Percentiles rank a stretch among this genome's conserved stretches.
These are phyloP conservation scores for Podarcis raffonei DNA, from an alignment of 2,113 vertebrate genomes.

Conservation along the genomic window DNA sequence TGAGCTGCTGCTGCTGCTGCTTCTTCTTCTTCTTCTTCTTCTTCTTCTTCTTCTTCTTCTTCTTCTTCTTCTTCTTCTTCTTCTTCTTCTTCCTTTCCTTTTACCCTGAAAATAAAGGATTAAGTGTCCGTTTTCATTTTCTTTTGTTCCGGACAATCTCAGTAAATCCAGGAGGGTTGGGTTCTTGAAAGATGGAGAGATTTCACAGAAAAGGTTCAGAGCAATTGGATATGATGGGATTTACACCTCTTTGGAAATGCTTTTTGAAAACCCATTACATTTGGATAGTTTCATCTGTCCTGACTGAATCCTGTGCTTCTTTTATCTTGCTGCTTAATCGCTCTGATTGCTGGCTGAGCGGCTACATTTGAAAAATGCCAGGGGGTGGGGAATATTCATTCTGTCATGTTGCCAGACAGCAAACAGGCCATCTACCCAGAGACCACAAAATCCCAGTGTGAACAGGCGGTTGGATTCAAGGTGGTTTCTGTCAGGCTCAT, in stretches of 20 bases:
- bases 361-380: background rate
- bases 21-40: too few relatives aligned
- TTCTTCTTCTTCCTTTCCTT: too few relatives aligned
- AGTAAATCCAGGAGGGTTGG: slow-evolving; percentile 1
- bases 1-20: background rate
- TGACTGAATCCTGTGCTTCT: slow-evolving; percentile 9
- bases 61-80: too few relatives aligned
- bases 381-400: background rate
- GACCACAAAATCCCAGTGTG: background rate
- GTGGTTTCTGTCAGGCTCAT: background rate
- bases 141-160: slow-evolving; percentile 33
- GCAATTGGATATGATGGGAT: slow-evolving; percentile 37
- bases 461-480: background rate
- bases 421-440: background rate
- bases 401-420: slow-evolving; percentile 8
- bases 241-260: slow-evolving; percentile 43
- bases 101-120: background rate
- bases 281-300: slow-evolving; percentile 7
- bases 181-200: slow-evolving; percentile 32
- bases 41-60: too few relatives aligned
- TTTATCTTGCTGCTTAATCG: slow-evolving; percentile 38
- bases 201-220: slow-evolving; percentile 57
- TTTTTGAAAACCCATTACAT: slow-evolving; percentile 51
- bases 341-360: slow-evolving; percentile 13
- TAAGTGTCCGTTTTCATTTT: slow-evolving; percentile 10